Evolutionary conservation across 23 tunicate species (phyloP), one percentile per base, ranked within the genome.

Genomic region (Ascidia mentula): DNA sequence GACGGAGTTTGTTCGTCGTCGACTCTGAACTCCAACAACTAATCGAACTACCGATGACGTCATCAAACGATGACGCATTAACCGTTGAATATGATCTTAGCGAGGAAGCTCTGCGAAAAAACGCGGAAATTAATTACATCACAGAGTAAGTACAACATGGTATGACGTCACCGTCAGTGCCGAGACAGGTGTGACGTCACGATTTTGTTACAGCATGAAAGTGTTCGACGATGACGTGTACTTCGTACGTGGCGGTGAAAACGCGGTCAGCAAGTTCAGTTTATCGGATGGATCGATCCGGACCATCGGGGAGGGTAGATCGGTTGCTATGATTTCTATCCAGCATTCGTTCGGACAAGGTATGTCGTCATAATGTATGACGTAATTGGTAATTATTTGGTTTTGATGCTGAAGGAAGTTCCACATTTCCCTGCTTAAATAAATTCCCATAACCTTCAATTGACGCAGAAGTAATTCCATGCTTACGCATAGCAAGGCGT

Each of bases 11-110:
- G 24, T 53, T 5, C 13, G 24, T 53, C 65, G 24, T 53, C 28
- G 65, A 53, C 65, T 26, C 65, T 28, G 65, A 53, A 9, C 65
- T 53, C 65, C 28, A 53, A 53, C 65, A 53, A 28, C 65, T 53
- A 28, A 53, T 53, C 7, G 65, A 53, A 53, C 7, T 53, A 28
- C 65, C 65, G 4, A 26, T 53, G 65, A 53, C 65, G 65, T 53
- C 65, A 53, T 53, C 65, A 53, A 28, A 28, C 24, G 24, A 53
- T 53, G 65, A 53, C 65, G 65, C 65, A 53, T 20, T 53, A 26
- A 53, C 65, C 2, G 28, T 20, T 26, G 65, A 53, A 53, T 53
- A 53, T 28, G 65, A 53, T 53, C 24, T 53, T 20, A 53, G 65
- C 65, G 65, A 53, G 65, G 65, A 53, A 53, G 65, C 65, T 5